Evolutionary conservation across 1,140 invertebrate genomes (phyloP).

Genomic region (Marisa cornuarietis): DNA sequence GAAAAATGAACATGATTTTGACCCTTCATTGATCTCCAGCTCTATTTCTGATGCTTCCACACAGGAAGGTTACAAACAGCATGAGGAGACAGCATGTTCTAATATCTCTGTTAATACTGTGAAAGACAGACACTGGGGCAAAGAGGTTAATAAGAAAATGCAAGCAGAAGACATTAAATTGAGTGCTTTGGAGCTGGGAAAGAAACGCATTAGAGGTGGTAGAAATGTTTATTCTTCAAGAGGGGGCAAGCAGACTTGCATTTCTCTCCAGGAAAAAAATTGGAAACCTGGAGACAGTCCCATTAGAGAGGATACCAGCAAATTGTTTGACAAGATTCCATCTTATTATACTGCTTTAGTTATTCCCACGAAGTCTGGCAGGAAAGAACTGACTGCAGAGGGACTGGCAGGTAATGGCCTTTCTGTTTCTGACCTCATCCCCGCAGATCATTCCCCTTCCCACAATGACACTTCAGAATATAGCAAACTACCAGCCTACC

Average conservation of each 20-base stretch:
- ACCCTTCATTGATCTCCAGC: no score
- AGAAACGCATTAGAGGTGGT: background rate
- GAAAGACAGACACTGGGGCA: no score
- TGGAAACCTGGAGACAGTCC: slow-evolving; percentile 3
- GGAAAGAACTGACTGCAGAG: slow-evolving; percentile 31
- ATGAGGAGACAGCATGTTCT: no score
- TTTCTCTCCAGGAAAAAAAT: background rate
- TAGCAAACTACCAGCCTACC: slow-evolving; percentile 58
- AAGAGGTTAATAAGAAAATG: no score
- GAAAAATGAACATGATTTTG: no score
- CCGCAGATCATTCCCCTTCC: slow-evolving; percentile 42
- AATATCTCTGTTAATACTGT: no score
- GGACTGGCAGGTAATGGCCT: slow-evolving; percentile 22
- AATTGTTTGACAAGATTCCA: slow-evolving; percentile 58
- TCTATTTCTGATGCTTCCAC: no score
- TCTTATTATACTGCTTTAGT: slow-evolving; percentile 56
- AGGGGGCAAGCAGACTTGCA: background rate
- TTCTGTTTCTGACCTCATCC: slow-evolving; percentile 40
- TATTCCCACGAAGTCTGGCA: slow-evolving; percentile 41
- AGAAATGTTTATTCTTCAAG: background rate
- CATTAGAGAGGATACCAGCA: slow-evolving; percentile 25
- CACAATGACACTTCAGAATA: slow-evolving; percentile 32
- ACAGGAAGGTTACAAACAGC: no score
- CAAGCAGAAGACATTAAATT: no score
- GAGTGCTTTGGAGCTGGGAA: background rate